Evolutionary conservation across 2,888 invertebrate genomes (phyloP).

Genomic region (Aphelenchoides bicaudatus): DNA sequence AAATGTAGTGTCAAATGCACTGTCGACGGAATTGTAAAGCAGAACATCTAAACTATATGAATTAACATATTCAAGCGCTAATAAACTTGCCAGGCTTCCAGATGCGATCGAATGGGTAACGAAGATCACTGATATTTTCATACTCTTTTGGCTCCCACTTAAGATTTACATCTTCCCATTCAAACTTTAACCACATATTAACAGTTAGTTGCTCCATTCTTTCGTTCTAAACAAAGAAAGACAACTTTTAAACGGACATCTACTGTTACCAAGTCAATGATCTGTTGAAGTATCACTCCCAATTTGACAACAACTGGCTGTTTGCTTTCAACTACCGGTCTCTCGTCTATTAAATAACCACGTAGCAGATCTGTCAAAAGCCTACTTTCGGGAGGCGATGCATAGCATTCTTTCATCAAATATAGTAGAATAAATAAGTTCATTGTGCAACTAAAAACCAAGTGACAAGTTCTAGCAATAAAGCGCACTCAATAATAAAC

Average conservation of each 20-base stretch:
- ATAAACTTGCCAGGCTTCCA: conserved; percentile 42
- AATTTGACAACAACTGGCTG: conserved; percentile 50
- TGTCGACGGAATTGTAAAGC: conserved; percentile 56
- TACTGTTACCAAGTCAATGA: conserved; percentile 50
- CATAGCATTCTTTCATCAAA: too few species aligned
- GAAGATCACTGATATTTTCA: conserved; percentile 41
- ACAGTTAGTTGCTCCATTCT: conserved; percentile 53
- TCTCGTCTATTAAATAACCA: conserved; percentile 46
- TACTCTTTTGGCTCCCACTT: conserved; percentile 50
- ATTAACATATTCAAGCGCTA: not conserved
- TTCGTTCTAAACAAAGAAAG: conserved; percentile 42
- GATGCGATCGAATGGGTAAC: conserved; percentile 44
- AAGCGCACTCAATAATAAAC: too few species aligned
- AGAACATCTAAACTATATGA: conserved; percentile 43
- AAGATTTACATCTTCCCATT: conserved; percentile 54
- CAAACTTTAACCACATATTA: conserved; percentile 54
- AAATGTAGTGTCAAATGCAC: conserved; percentile 52
- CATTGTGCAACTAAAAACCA: too few species aligned
- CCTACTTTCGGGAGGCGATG: conserved; percentile 47
- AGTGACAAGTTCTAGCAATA: too few species aligned
- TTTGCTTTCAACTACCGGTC: conserved; percentile 47
- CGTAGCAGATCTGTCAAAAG: conserved; percentile 49
- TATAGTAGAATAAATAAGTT: too few species aligned
- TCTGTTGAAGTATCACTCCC: conserved; percentile 52
- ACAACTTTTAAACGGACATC: not conserved